Evolutionary conservation across 2,797 vertebrate genomes (phyloP).

Genomic region (Apogon hyalosoma): DNA sequence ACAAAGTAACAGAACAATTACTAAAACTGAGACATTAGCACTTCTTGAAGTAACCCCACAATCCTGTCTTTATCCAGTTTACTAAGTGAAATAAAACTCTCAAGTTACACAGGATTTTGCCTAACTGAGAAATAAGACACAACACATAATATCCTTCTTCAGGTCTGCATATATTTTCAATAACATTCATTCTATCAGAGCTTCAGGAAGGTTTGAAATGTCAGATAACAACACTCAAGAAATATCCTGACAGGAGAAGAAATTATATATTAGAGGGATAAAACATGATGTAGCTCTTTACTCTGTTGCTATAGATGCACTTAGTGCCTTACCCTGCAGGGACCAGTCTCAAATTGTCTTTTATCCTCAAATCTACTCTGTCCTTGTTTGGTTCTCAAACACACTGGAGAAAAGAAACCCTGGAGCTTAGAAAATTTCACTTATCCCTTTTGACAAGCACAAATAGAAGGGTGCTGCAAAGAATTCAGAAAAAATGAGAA

Average conservation of each 20-base stretch:
- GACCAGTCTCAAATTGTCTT: slow-evolving; percentile 20
- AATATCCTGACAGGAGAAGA: slow-evolving; percentile 39
- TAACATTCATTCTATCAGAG: slow-evolving; percentile 81
- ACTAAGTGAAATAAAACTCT: neutral
- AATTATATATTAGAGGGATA: slow-evolving; percentile 23
- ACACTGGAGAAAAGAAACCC: slow-evolving; percentile 25
- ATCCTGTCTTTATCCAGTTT: neutral
- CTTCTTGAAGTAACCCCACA: no score
- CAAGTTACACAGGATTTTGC: neutral
- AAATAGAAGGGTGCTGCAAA: slow-evolving; percentile 17
- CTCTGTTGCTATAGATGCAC: slow-evolving; percentile 39
- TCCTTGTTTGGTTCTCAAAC: slow-evolving; percentile 20
- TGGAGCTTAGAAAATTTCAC: slow-evolving; percentile 7
- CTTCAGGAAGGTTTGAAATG: slow-evolving; percentile 70
- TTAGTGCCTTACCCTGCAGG: slow-evolving; percentile 38
- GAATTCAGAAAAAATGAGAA: slow-evolving; percentile 26
- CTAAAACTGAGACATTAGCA: no score
- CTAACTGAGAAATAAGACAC: slow-evolving; percentile 56
- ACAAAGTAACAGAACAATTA: neutral
- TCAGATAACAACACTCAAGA: slow-evolving; percentile 54
- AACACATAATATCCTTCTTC: slow-evolving; percentile 62
- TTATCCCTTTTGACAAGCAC: slow-evolving; percentile 38
- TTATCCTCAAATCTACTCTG: slow-evolving; percentile 18
- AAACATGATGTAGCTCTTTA: slow-evolving; percentile 31
- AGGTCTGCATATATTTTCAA: slow-evolving; percentile 84